Evolutionary conservation across 2,113 vertebrate species (phyloP), one percentile per base, ranked within the genome.

Genomic region (Accipiter virgatus): DNA sequence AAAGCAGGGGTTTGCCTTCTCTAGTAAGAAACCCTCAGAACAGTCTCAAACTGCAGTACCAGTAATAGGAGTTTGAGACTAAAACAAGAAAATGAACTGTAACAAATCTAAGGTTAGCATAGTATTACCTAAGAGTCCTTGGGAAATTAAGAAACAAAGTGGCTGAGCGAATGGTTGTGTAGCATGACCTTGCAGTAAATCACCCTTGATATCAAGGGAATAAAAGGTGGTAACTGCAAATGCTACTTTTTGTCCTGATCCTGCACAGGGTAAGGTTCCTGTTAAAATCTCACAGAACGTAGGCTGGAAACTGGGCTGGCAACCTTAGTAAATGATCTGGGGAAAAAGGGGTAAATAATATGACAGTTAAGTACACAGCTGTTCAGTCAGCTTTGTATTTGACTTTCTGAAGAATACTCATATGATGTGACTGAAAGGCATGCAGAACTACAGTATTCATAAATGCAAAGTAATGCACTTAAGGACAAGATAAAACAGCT

Each of bases 381-480:
- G 86, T 94, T 92, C 89, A 65, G 85, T 73, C 59, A 78, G 85
- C 67, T 90, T 95, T 88, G n/a, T 88, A 68, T 91, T 95, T 94
- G 84, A 89, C 78, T 95, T 91, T 75, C 65, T 85, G 90, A 67
- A 72, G 90, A 78, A 43, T 0, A 10, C 65, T 87, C 31, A 16
- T 27, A n/a, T 36, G 78, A 87, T 52, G 70, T 38, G 11, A 58
- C 62, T 94, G 70, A 88, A 90, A 96, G 87, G 48, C 74, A 0
- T 90, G 66, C 58, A 93, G 81, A 95, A 50, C 62, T 90, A 13
- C 48, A 56, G 58, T 58, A 84, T 73, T 96, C 87, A 91, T 77
- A 92, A 95, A 93, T 88, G 92, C 93, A 88, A 75, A 94, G 66
- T 77, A 92, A 94, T 90, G 74, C 58, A 80, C 73, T 91, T 93